Evolutionary conservation across 2,888 invertebrate genomes (phyloP).

Genomic region (Cartodere bifasciata): DNA sequence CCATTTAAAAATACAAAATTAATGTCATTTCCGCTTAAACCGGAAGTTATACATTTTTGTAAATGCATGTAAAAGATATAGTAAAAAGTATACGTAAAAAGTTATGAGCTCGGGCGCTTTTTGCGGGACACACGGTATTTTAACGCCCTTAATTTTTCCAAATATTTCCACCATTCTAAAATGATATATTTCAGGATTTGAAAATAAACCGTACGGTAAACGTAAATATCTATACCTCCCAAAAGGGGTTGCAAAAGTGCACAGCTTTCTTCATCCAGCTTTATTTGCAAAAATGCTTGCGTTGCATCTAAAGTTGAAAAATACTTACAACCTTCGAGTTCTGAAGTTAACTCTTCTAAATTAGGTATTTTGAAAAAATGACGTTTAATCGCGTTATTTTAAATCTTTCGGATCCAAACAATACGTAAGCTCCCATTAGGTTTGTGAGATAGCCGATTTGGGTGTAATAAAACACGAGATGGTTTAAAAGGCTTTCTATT

Average conservation of each 20-base stretch:
- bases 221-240: slow-evolving; percentile 20
- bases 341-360: slow-evolving; percentile 20
- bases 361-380: slow-evolving; percentile 16
- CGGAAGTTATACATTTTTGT: too few species aligned
- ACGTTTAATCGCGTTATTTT: slow-evolving; percentile 19
- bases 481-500: too few species aligned
- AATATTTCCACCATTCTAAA: slow-evolving; percentile 15
- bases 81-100: too few species aligned
- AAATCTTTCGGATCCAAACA: slow-evolving; percentile 23
- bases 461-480: too few species aligned
- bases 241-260: slow-evolving; percentile 22
- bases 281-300: slow-evolving; percentile 17
- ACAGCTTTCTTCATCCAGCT: slow-evolving; percentile 18
- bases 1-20: too few species aligned
- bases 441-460: too few species aligned
- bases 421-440: too few species aligned
- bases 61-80: too few species aligned
- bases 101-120: too few species aligned
- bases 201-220: slow-evolving; percentile 20
- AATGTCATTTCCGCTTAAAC: too few species aligned
- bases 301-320: slow-evolving; percentile 21
- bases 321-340: slow-evolving; percentile 18
- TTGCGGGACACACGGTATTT: too few species aligned
- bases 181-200: slow-evolving; percentile 21
- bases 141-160: slow-evolving; percentile 12